Evolutionary conservation across 2,888 invertebrate species (phyloP), one percentile per base, ranked within the genome.

Genomic region (Drosophila recens): DNA sequence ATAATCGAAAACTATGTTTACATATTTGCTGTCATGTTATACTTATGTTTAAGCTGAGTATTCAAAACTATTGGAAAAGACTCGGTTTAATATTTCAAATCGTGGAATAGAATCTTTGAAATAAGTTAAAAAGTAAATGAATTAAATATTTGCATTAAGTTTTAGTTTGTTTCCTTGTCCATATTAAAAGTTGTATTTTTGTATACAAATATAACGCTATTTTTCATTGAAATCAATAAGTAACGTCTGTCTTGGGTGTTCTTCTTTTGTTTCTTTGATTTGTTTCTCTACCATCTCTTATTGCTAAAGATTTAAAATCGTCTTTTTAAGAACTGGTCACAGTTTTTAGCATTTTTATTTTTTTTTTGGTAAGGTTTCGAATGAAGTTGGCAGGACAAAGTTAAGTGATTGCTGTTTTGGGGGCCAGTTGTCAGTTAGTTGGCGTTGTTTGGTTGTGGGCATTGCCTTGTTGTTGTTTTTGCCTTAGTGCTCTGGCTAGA

Each of bases 341-440:
- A 30, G 6, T 30, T 45, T 62, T 46, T 49, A 34, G 45, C 45
- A 40, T 45, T 48, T 53, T 17, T 27, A 5, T 27, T 0, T 27
- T 27, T 5, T 51, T 54, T 53, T 20, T 30, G 27, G 6, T 42
- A 23, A 62, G 33, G 43, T 42, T 57, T 54, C 52, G 59, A 38
- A 42, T 42, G 20, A 38, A 45, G 54, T 20, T 68, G 59, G 23
- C 43, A 40, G 56, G 42, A 52, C 27, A 63, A 76, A 81, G 79
- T 74, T 81, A 81, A 87, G 86, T 87, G 88, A 82, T 81, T 81
- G 79, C 66, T 63, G 62, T 78, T 75, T 84, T 67, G 53, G 63
- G 67, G 67, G 54, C 67, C 63, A 51, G 80, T 79, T 75, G 66
- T 64, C 58, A 64, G 61, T 68, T 77, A 72, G 62, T 87, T 80